phyloP scores from a whole-genome alignment of 1,140 invertebrate species.

The Penaeus indicus region DNA sequence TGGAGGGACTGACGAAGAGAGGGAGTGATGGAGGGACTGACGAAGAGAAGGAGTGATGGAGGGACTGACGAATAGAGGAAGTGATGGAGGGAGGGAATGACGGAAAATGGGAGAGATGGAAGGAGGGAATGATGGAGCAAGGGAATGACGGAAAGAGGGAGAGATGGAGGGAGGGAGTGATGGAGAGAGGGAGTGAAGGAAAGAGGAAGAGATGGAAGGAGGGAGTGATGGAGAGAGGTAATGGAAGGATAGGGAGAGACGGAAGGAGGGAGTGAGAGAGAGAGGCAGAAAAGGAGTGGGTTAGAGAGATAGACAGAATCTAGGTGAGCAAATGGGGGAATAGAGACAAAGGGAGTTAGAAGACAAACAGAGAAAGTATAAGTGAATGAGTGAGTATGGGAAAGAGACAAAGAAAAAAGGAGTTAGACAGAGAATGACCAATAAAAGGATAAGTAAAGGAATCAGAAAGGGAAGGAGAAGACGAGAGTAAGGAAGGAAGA shows the following conservation, averaged over 20 bases:
- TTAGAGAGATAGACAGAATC: not conserved
- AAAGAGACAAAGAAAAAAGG: too few species aligned
- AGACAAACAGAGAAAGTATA: not conserved
- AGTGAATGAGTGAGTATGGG: too few species aligned
- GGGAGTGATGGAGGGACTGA: not conserved
- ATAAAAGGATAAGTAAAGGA: too few species aligned
- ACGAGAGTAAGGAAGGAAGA: not conserved
- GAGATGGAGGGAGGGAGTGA: not conserved
- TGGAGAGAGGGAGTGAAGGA: not conserved
- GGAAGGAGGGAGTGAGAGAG: not conserved
- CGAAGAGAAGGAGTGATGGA: not conserved
- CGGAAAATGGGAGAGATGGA: not conserved
- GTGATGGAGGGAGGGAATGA: not conserved
- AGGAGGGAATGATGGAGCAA: not conserved
- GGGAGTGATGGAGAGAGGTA: not conserved
- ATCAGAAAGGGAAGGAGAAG: not conserved
- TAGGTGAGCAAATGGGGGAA: not conserved
- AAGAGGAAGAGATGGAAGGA: not conserved
- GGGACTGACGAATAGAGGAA: too few species aligned
- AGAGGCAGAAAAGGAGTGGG: conserved; percentile 6
- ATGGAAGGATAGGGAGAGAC: conserved; percentile 1
- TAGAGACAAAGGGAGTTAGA: not conserved
- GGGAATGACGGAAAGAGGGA: not conserved
- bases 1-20: not conserved
- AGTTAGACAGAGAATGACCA: too few species aligned